phyloP scores from a whole-genome alignment of 2,113 vertebrate genomes.

The Cnemophilus loriae region DNA sequence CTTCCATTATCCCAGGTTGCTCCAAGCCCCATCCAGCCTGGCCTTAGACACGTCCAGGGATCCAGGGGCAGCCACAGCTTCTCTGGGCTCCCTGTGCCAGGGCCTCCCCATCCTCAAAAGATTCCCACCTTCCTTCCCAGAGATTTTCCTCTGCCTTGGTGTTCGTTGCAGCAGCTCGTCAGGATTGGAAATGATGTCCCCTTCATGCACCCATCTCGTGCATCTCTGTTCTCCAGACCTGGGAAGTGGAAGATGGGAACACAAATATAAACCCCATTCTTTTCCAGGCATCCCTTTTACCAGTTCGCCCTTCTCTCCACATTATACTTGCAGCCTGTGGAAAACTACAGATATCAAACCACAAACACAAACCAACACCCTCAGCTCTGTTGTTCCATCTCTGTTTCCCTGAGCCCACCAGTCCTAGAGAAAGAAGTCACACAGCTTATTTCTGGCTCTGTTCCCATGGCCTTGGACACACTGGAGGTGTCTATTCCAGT shows the following conservation, averaged over 20 bases:
- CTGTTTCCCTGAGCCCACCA: neutral
- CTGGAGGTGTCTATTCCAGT: neutral
- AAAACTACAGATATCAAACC: neutral
- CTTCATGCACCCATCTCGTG: fast-evolving
- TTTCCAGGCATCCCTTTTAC: neutral
- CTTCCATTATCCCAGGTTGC: fast-evolving
- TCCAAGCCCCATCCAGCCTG: fast-evolving
- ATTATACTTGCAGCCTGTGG: neutral
- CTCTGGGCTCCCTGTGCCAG: neutral
- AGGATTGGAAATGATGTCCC: neutral
- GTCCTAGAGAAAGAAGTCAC: neutral
- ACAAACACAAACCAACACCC: neutral
- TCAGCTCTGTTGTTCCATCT: neutral
- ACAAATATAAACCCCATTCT: neutral
- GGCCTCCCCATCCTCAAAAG: fast-evolving
- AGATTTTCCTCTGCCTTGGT: neutral
- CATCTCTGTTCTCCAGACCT: neutral
- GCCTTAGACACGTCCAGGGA: neutral
- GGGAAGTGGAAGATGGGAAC: neutral
- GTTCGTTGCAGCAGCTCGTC: neutral
- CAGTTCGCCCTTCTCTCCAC: neutral
- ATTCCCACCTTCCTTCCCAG: neutral
- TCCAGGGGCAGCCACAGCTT: neutral
- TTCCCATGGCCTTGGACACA: neutral
- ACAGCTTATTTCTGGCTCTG: neutral